These are phyloP conservation scores for Drosophila mulleri DNA, from an alignment of 2,888 invertebrate genomes.

Conservation along the genomic window DNA sequence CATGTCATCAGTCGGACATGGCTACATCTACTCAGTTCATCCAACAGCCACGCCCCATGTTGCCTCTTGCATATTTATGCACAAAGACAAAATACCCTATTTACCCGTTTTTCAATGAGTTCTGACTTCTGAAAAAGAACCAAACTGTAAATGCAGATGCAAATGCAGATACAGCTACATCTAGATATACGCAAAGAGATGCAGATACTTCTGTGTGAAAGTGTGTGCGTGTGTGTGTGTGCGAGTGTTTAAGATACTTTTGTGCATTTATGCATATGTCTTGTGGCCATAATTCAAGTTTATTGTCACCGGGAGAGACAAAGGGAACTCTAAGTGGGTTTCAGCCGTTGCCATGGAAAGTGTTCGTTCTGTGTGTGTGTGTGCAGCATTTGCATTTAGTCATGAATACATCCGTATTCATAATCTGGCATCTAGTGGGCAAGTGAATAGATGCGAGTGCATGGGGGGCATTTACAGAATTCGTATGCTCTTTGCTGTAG, in stretches of 20 bases:
- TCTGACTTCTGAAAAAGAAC: too few species aligned
- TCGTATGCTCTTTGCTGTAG: not conserved
- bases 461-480: not conserved
- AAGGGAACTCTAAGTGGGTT: conserved; percentile 48
- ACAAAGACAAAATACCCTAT: not conserved
- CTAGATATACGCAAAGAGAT: conserved; percentile 17
- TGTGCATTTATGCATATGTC: conserved; percentile 54
- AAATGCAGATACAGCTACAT: conserved; percentile 17
- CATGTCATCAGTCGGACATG: too few species aligned
- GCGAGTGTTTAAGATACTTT: conserved; percentile 28
- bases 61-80: not conserved
- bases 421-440: not conserved
- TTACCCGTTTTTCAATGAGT: not conserved
- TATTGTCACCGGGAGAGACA: conserved; percentile 63
- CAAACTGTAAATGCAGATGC: conserved; percentile 11
- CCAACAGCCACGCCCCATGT: not conserved
- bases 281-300: conserved; percentile 69
- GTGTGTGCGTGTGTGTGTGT: not conserved
- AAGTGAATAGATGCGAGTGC: conserved; percentile 5
- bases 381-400: conserved; percentile 11
- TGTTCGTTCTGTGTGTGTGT: conserved; percentile 10
- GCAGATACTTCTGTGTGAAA: conserved; percentile 10
- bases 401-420: conserved; percentile 6
- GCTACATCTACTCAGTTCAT: not conserved
- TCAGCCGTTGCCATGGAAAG: conserved; percentile 14